Evolutionary conservation across 2,797 vertebrate genomes (phyloP), one percentile per base, ranked within the genome.

Genomic region (Chiroxiphia lanceolata): DNA sequence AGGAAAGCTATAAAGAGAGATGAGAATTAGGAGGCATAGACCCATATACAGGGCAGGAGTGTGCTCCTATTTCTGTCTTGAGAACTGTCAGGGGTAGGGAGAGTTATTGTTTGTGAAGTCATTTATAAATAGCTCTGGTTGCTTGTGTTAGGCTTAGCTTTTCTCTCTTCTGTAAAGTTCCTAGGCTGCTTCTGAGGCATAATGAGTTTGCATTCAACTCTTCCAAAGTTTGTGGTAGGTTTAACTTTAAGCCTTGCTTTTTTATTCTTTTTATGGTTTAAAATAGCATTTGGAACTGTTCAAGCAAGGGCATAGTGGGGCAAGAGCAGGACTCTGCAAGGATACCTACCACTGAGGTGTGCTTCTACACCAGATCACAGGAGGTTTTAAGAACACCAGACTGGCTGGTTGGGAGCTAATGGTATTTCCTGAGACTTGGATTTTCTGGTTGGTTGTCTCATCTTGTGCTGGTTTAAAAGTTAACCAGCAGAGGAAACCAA

Each of bases 21-120:
- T 68, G 48, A 81, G 20, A 45, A 61, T 60, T 42, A 64, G 29
- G 34, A 72, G 17, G 15, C 50, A 20, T 75, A 47, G 22, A 47
- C 17, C 67, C 42, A 11, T 67, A 4, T 22, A 8, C 45, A 27
- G 5, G 8, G 85, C 67, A 57, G 54, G 61, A 59, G 21, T 10
- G 53, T n/a, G 78, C 50, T 93, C 71, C 83, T 88, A 6, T 90
- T 93, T 88, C 76, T 88, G 54, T 67, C 87, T 50, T 2, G 12
- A 80, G 75, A 81, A 29, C 90, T 86, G 53, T 85, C 81, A 77
- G 34, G 50, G 53, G 6, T 6, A 64, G 68, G 44, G 21, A 64
- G 54, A 86, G 50, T 89, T 92, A 71, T 17, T 94, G 60, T 85
- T 91, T 64, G 65, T 87, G 87, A 92, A 89, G 59, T 60, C 4